phyloP scores from a whole-genome alignment of 2,888 invertebrate genomes.

The Eudasyphora cyanicolor region DNA sequence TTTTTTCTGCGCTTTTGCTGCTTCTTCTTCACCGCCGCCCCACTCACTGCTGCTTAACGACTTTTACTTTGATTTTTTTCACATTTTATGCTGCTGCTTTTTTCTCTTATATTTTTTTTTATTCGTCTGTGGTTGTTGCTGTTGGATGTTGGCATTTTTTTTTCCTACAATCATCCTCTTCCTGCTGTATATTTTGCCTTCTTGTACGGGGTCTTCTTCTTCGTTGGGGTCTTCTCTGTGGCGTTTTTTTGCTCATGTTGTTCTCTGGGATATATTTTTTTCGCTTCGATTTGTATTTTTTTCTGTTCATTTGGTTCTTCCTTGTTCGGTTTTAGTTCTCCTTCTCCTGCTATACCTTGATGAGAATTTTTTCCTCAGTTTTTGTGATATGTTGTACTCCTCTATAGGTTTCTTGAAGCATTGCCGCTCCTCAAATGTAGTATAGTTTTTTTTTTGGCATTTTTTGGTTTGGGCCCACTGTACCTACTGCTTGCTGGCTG shows the following conservation, averaged over 20 bases:
- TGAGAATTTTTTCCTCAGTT: slow-evolving; percentile 57
- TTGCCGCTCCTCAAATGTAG: slow-evolving; percentile 59
- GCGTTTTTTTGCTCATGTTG: slow-evolving; percentile 63
- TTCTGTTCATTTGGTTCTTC: slow-evolving; percentile 65
- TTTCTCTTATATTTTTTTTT: slow-evolving; percentile 72
- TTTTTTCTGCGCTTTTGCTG: slow-evolving; percentile 19
- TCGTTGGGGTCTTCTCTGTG: slow-evolving; percentile 66
- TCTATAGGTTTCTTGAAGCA: slow-evolving; percentile 63
- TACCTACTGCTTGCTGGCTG: slow-evolving; percentile 50
- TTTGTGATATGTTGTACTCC: slow-evolving; percentile 47
- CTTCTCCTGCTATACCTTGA: slow-evolving; percentile 34
- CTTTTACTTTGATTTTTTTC: slow-evolving; percentile 67
- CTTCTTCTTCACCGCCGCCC: slow-evolving; percentile 21
- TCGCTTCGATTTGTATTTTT: slow-evolving; percentile 58
- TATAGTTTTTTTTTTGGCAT: slow-evolving; percentile 36
- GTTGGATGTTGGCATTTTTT: slow-evolving; percentile 72
- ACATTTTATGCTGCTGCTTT: slow-evolving; percentile 68
- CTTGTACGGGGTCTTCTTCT: slow-evolving; percentile 57
- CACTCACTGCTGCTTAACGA: slow-evolving; percentile 49
- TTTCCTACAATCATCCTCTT: slow-evolving; percentile 71
- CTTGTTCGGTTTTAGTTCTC: slow-evolving; percentile 58
- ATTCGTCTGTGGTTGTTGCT: slow-evolving; percentile 59
- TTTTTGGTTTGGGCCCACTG: slow-evolving; percentile 14
- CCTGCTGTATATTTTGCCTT: slow-evolving; percentile 76
- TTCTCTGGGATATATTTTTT: too few relatives aligned